Evolutionary conservation across 2,797 vertebrate genomes (phyloP), one percentile per base, ranked within the genome.

Genomic region (Ficedula albicollis): DNA sequence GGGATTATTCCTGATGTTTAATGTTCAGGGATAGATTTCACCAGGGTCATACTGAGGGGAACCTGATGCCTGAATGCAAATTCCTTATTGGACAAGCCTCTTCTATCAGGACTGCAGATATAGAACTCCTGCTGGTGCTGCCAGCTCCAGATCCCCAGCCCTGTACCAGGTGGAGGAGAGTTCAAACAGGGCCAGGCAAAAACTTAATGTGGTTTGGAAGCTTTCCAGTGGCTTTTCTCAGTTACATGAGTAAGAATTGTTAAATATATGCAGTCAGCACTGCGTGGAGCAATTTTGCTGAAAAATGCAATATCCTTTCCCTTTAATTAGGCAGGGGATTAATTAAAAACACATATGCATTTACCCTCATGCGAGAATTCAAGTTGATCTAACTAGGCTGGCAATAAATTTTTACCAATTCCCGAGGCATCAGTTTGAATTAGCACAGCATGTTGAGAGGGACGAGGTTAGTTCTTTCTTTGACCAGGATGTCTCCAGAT

Each of bases 331-430:
- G 58, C 83, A 80, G 41, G 66, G 26, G 66, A 94, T 94, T 97
- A 93, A 97, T 95, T 97, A 93, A 93, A 95, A 96, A 81, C 89
- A 95, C 64, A 78, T 77, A 91, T 46, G 51, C 36, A 38, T 86
- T 95, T 69, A 48, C 67, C 63, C 13, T 84, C 15, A 69, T 88
- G 52, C 52, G 91, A 92, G 67, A 91, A 88, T 18, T 54, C 73
- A 69, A 82, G 69, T 34, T 87, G 77, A 43, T 91, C 55, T 88
- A 90, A 93, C 30, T 78, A 59, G n/a, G 39, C 23, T 4, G 48
- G 74, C 62, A 73, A 74, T 93, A 94, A 73, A 84, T 91, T 75
- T 83, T 90, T 68, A 81, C 55, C 69, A 76, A 2, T 94, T 90
- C 51, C 69, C 9, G 2, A 72, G 76, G 56, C 39, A 85, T 84